A percentile compares a stretch with the other conserved stretches of the same genome.
phyloP scores from a whole-genome alignment of 2,888 invertebrate genomes.

The Melinopterus prodromus region DNA sequence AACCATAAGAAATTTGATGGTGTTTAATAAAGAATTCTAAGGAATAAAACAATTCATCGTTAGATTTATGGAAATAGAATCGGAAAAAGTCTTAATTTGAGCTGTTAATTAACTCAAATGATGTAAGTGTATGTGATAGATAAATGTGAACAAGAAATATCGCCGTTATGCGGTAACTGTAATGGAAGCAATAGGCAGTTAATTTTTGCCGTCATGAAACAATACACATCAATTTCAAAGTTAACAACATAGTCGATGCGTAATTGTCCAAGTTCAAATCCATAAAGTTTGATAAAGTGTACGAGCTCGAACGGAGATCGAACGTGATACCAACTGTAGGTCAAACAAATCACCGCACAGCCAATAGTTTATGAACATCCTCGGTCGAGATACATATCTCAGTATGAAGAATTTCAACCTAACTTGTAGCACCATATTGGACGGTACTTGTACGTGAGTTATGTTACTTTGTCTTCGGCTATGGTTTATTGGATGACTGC shows the following conservation, averaged over 20 bases:
- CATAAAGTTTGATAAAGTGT: constrained; percentile 16
- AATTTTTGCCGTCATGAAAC: not conserved
- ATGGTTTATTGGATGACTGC: constrained; percentile 8
- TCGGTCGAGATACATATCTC: constrained; percentile 17
- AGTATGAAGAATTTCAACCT: constrained; percentile 20
- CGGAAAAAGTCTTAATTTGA: too few species aligned
- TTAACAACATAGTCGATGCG: constrained; percentile 14
- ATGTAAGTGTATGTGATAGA: too few species aligned
- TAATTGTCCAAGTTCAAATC: constrained; percentile 22
- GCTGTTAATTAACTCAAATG: too few species aligned
- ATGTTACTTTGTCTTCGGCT: constrained; percentile 19
- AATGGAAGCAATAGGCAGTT: not conserved
- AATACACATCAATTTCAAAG: not conserved
- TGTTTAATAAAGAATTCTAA: too few species aligned
- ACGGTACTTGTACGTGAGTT: constrained; percentile 18
- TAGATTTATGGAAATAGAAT: too few species aligned
- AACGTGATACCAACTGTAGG: not conserved
- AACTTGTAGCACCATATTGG: not conserved
- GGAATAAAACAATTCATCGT: too few species aligned
- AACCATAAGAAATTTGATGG: too few species aligned
- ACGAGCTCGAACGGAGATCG: constrained; percentile 6
- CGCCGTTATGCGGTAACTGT: not conserved
- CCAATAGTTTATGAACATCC: constrained; percentile 23
- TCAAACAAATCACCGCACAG: constrained; percentile 23
- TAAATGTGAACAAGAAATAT: too few species aligned